phyloP scores from a whole-genome alignment of 2,888 invertebrate species.

The Abscondita cerata region DNA sequence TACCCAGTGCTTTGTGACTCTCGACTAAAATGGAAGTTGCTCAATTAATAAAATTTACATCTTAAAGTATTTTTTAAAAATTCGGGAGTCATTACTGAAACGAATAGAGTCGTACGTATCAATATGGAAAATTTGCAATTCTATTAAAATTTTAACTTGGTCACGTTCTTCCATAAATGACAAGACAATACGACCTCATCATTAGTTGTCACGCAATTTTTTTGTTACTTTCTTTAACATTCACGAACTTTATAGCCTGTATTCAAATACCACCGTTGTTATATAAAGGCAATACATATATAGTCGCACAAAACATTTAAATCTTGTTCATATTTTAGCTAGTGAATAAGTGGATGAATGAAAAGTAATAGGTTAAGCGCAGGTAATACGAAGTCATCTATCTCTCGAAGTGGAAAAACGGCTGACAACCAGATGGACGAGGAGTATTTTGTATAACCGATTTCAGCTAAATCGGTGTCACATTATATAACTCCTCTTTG shows the following conservation, averaged over 20 bases:
- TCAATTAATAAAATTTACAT: conserved; percentile 45
- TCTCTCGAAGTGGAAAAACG: conserved; percentile 55
- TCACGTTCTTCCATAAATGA: conserved; percentile 48
- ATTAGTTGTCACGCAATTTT: not conserved
- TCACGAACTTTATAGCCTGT: not conserved
- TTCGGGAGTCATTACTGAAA: conserved; percentile 26
- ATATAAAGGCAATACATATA: conserved; percentile 27
- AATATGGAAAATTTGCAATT: not conserved
- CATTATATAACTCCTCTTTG: conserved; percentile 34
- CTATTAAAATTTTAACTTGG: conserved; percentile 32
- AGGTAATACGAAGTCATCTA: conserved; percentile 53
- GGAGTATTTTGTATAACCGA: conserved; percentile 32
- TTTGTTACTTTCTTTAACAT: not conserved
- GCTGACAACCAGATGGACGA: conserved; percentile 34
- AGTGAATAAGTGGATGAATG: conserved; percentile 39
- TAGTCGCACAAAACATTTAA: conserved; percentile 30
- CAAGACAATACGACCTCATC: conserved; percentile 43
- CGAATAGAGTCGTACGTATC: conserved; percentile 6
- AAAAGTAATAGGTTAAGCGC: conserved; percentile 32
- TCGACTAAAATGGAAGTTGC: conserved; percentile 51
- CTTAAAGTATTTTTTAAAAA: conserved; percentile 19
- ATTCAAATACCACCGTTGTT: not conserved
- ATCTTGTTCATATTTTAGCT: conserved; percentile 40
- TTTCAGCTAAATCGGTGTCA: conserved; percentile 31
- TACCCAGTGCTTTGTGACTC: conserved; percentile 14